Evolutionary conservation across 2,113 vertebrate genomes (phyloP).

Genomic region (Gasterosteus nipponicus): DNA sequence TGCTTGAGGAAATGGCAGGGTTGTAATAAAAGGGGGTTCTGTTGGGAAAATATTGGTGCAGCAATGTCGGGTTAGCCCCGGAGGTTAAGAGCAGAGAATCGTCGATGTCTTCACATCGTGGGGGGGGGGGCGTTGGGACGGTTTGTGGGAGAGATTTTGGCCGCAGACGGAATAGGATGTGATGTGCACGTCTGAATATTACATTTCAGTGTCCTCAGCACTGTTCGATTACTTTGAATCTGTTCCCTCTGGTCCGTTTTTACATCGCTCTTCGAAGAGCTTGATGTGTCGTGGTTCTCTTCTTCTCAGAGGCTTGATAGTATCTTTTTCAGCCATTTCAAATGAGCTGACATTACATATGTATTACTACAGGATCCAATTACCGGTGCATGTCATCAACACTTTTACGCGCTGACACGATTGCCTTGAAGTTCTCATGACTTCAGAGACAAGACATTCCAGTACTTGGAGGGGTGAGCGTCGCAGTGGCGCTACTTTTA

Average conservation of each 20-base stretch:
- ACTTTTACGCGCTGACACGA: background rate
- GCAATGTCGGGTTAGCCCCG: background rate
- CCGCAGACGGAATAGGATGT: constrained; percentile 4
- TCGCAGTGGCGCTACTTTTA: constrained; percentile 20
- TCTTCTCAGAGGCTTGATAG: background rate
- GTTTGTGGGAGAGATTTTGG: background rate
- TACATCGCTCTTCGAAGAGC: background rate
- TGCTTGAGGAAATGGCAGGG: background rate
- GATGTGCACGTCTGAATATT: constrained; percentile 2
- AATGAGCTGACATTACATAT: background rate
- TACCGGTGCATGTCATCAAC: background rate
- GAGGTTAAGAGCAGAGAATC: background rate
- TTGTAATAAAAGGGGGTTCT: background rate
- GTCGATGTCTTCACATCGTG: background rate
- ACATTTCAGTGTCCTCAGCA: constrained; percentile 15
- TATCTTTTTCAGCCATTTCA: background rate
- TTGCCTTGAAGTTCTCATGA: background rate
- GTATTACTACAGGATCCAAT: background rate
- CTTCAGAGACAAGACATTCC: background rate
- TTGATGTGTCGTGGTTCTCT: background rate
- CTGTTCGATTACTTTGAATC: background rate
- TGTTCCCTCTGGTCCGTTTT: background rate
- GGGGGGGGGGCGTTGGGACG: background rate
- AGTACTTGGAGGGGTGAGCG: background rate
- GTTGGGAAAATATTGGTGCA: constrained; percentile 7